Evolutionary conservation across 2,888 invertebrate species (phyloP).

Genomic region (Ophion costatus): DNA sequence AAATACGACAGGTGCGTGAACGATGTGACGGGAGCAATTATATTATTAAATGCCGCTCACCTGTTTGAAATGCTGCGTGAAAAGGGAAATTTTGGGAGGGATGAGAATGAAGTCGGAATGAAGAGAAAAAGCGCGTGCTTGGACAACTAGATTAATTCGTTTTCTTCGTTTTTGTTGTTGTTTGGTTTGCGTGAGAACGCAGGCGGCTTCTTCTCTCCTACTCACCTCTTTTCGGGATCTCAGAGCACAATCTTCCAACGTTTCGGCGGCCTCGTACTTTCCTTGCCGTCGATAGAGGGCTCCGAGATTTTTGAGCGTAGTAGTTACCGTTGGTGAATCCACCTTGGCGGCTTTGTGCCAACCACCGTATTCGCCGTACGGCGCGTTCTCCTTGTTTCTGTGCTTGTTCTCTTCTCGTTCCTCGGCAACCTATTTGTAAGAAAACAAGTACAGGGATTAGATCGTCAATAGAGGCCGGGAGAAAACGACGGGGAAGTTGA

Average conservation of each 20-base stretch:
- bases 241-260: slow-evolving; percentile 98
- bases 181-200: not conserved
- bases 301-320: slow-evolving; percentile 98
- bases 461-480: not conserved
- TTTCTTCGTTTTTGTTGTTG: slow-evolving; percentile 4
- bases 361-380: slow-evolving; percentile 96
- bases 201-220: slow-evolving; percentile 36
- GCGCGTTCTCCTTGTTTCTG: slow-evolving; percentile 93
- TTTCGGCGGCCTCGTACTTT: slow-evolving; percentile 99
- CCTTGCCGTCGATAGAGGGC: slow-evolving; percentile 99
- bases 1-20: slow-evolving; percentile 44
- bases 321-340: slow-evolving; percentile 98
- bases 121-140: slow-evolving; percentile 58
- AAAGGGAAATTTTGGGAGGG: slow-evolving; percentile 70
- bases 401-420: slow-evolving; percentile 98
- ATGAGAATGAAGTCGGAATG: slow-evolving; percentile 60
- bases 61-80: slow-evolving; percentile 81
- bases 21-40: slow-evolving; percentile 39
- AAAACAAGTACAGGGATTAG: not conserved
- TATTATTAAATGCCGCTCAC: slow-evolving; percentile 73
- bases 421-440: slow-evolving; percentile 91
- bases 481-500: not conserved
- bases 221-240: slow-evolving; percentile 97
- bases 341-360: slow-evolving; percentile 99
- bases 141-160: slow-evolving; percentile 12